Base-by-base conservation (phyloP, 2,113 vertebrate species). In the Gymnogyps californianus region DNA sequence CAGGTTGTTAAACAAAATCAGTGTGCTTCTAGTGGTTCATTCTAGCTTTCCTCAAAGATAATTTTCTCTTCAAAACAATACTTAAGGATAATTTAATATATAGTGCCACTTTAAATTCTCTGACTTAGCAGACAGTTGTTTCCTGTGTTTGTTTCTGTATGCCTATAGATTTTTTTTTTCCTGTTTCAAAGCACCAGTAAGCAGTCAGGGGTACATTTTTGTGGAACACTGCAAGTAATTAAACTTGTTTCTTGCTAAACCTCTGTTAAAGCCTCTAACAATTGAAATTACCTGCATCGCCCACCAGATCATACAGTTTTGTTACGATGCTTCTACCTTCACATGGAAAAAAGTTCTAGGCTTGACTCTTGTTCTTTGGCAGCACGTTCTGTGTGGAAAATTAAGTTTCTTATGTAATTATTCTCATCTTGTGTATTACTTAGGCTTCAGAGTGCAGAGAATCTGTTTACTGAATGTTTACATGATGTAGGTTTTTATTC, bases 401-500 rank as follows among this genome's bases (percentile, higher is more conserved):
- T 67, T 47, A 79, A 95, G 57, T 82, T 93, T 95, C 59, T 95
- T 86, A 40, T 97, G 95, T 97, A 87, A 83, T 91, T 81, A 75
- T 46, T 91, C 51, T 94, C 62, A 83, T 82, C 55, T 83, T 95
- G 59, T 97, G 84, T 97, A 64, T 87, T 75, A 58, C 47, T 64
- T 94, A 87, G 94, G 78, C 87, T 95, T 95, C 89, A 87, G 81
- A 97, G 66, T 62, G 81, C 93, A 92, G 97, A 96, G 87, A 94
- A 94, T 93, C 91, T 96, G 94, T 97, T 96, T 87, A 69, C 67
- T 91, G 91, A 92, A 96, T 97, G 96, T 97, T 96, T 92, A 96
- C 84, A 49, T 91, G 52, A 76, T 95, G n/a, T 75, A 97, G 97
- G 83, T 88, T 96, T 97, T 97, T 90, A 91, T 94, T 95, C 91